A percentile compares a stretch with the other conserved stretches of the same genome.
Conservation (phyloP, 2,797 vertebrate genomes). For the Dryobates pubescens region DNA sequence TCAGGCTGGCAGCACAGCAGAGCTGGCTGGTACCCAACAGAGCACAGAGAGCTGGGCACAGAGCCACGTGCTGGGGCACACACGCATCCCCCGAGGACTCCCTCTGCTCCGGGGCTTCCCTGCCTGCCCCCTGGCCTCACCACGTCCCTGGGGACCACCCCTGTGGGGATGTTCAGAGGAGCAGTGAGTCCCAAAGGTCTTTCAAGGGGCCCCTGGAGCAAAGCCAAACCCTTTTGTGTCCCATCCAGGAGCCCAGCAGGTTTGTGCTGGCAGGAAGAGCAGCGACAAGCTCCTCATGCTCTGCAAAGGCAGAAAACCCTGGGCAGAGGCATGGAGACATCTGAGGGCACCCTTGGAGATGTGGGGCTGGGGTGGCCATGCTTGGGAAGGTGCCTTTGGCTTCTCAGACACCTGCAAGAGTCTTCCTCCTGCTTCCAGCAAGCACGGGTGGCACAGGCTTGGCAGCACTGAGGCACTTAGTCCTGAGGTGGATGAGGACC, state of each 20-base stretch:
- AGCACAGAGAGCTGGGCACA: neutral
- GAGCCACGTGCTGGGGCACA: neutral
- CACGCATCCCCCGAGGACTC: fast-evolving
- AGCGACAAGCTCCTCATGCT: neutral
- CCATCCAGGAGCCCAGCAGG: neutral
- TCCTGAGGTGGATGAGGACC: neutral
- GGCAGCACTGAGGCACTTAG: neutral
- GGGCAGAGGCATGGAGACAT: neutral
- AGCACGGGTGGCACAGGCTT: neutral
- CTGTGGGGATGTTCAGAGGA: fast-evolving
- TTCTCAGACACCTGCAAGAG: neutral
- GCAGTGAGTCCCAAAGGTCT: fast-evolving
- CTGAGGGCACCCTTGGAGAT: neutral
- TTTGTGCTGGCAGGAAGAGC: neutral
- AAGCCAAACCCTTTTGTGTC: neutral
- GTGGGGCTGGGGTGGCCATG: neutral
- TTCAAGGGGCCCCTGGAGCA: fast-evolving
- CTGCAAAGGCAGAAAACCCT: neutral
- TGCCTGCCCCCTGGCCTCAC: fast-evolving
- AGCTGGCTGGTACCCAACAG: neutral
- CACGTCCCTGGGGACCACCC: neutral
- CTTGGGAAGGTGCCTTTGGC: neutral
- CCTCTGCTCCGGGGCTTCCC: neutral
- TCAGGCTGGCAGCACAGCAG: neutral
- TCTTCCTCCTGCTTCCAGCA: neutral